phyloP scores from a whole-genome alignment of 2,113 vertebrate genomes.

The Argyrosomus japonicus region DNA sequence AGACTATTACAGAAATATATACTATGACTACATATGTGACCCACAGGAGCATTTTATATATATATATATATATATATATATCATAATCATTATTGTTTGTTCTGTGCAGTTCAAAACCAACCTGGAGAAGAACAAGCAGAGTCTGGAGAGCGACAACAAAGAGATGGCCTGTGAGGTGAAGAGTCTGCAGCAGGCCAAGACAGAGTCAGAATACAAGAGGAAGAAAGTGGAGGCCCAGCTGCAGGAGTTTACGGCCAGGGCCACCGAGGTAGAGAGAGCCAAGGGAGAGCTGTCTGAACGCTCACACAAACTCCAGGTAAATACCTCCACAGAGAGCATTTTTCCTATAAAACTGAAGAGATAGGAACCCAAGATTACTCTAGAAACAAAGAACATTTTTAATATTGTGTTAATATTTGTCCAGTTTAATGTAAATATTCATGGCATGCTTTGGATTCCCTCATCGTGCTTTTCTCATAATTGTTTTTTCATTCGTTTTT shows the following conservation, averaged over 20 bases:
- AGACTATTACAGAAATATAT: background rate
- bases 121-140: constrained; percentile 97
- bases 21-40: background rate
- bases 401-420: background rate
- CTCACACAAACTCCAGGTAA: constrained; percentile 92
- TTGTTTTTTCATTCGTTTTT: background rate
- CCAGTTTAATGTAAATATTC: background rate
- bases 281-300: constrained; percentile 91
- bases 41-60: background rate
- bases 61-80: background rate
- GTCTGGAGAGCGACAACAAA: constrained; percentile 94
- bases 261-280: constrained; percentile 89
- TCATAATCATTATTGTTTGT: background rate
- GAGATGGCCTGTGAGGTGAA: constrained; percentile 94
- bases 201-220: constrained; percentile 94
- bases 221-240: constrained; percentile 95
- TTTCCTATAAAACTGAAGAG: background rate
- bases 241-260: constrained; percentile 90
- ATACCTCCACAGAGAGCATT: background rate
- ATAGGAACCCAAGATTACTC: too few species aligned
- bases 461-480: background rate
- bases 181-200: constrained; percentile 92
- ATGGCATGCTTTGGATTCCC: background rate
- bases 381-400: background rate
- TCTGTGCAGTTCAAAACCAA: constrained; percentile 90